These are phyloP conservation scores for Torymus auratus DNA, from an alignment of 2,888 invertebrate species.

Conservation along the genomic window DNA sequence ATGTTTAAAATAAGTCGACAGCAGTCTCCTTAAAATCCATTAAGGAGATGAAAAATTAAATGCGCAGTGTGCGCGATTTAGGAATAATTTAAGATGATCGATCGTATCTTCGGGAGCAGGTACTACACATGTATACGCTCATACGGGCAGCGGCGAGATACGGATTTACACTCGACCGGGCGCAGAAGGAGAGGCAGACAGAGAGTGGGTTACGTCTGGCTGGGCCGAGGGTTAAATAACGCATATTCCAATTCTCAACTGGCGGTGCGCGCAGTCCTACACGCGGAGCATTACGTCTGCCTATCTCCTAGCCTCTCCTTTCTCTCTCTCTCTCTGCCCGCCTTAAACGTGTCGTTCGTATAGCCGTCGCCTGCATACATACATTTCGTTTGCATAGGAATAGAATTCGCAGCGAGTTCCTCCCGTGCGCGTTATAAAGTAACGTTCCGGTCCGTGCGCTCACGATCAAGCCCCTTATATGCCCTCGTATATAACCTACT, in stretches of 20 bases:
- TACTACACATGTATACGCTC: no score
- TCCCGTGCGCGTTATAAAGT: conserved; percentile 56
- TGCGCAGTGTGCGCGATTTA: no score
- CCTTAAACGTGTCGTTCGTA: conserved; percentile 64
- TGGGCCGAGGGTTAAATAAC: conserved; percentile 34
- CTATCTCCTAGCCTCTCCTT: conserved; percentile 59
- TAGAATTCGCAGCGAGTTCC: conserved; percentile 49
- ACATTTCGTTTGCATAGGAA: conserved; percentile 64
- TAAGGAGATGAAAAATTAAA: no score
- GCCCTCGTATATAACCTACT: not conserved
- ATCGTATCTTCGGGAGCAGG: no score
- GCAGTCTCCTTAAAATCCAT: no score
- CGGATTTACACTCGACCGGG: no score
- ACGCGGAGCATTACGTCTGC: conserved; percentile 59
- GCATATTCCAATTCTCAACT: conserved; percentile 40
- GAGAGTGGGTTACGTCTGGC: no score
- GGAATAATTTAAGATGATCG: no score
- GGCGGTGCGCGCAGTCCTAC: not conserved
- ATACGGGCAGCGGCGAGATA: no score
- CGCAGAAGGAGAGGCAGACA: no score
- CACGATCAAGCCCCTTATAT: not conserved
- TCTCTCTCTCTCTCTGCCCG: conserved; percentile 54
- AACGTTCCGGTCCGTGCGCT: conserved; percentile 24
- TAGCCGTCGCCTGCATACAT: conserved; percentile 64
- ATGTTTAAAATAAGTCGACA: no score